Conservation (phyloP, 2,888 invertebrate genomes). For the Aleiodes testaceus region DNA sequence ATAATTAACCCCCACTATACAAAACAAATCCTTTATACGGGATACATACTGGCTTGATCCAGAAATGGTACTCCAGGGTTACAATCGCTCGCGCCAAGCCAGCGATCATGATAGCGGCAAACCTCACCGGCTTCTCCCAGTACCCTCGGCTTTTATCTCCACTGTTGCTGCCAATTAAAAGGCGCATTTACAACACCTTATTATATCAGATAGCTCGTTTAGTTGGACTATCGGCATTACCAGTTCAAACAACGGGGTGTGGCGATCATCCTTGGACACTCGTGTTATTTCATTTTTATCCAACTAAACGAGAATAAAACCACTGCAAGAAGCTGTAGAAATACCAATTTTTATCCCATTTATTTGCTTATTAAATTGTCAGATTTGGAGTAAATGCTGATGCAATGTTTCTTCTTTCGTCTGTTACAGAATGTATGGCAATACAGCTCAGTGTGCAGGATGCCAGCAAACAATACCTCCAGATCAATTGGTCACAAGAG, state of each 20-base stretch:
- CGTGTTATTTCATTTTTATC: background rate
- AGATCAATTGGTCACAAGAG: slow-evolving; percentile 94
- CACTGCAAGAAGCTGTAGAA: background rate
- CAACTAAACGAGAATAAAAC: background rate
- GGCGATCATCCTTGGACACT: slow-evolving; percentile 19
- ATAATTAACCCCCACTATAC: slow-evolving; percentile 41
- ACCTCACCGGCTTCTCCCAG: slow-evolving; percentile 12
- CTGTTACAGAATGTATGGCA: slow-evolving; percentile 89
- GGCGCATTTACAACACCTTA: slow-evolving; percentile 61
- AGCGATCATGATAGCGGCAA: slow-evolving; percentile 44
- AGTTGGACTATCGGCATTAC: slow-evolving; percentile 34
- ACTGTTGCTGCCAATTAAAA: slow-evolving; percentile 58
- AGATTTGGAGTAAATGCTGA: background rate
- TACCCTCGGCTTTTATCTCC: slow-evolving; percentile 44
- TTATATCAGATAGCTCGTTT: slow-evolving; percentile 53
- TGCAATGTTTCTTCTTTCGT: slow-evolving; percentile 3
- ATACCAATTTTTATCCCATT: background rate
- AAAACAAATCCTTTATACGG: slow-evolving; percentile 12
- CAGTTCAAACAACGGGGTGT: slow-evolving; percentile 28
- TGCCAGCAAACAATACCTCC: slow-evolving; percentile 95
- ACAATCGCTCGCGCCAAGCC: slow-evolving; percentile 21
- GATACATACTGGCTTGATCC: slow-evolving; percentile 23
- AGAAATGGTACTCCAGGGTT: slow-evolving; percentile 31
- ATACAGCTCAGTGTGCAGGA: slow-evolving; percentile 90
- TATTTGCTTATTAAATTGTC: background rate